Conservation (phyloP, 2,113 vertebrate genomes). For the Nyctereutes procyonoides region DNA sequence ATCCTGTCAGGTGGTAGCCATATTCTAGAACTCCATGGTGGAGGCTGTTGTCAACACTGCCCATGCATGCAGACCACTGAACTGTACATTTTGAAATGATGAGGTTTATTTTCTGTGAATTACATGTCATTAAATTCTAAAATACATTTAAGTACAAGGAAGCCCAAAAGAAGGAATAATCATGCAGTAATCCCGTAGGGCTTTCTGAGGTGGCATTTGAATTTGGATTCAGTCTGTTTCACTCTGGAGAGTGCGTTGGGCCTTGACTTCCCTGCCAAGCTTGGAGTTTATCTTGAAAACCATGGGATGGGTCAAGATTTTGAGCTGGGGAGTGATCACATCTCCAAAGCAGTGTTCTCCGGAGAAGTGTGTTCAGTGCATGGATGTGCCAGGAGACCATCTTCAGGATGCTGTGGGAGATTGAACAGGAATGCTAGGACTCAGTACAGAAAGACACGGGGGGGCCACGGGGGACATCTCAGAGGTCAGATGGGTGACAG, state of each 20-base stretch:
- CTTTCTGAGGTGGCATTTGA: not conserved
- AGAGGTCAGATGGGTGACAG: not conserved
- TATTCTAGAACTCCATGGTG: not conserved
- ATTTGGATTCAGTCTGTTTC: not conserved
- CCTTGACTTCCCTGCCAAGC: not conserved
- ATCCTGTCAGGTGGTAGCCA: not conserved
- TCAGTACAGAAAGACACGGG: not conserved
- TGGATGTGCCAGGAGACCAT: not conserved
- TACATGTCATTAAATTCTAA: not conserved
- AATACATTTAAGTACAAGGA: not conserved
- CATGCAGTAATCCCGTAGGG: not conserved
- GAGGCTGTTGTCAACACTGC: not conserved
- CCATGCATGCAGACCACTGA: not conserved
- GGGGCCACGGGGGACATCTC: not conserved
- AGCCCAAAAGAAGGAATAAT: not conserved
- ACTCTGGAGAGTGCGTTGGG: not conserved
- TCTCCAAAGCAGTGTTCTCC: not conserved
- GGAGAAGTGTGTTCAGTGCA: not conserved
- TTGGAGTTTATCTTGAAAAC: slow-evolving; percentile 2
- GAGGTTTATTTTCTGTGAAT: not conserved
- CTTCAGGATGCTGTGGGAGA: not conserved
- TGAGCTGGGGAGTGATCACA: not conserved
- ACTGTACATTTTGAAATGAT: not conserved
- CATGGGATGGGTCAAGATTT: not conserved
- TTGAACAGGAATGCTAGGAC: not conserved